A percentile compares a stretch with the other conserved stretches of the same genome.
Conservation (phyloP, 2,113 vertebrate genomes). For the Helogale parvula region DNA sequence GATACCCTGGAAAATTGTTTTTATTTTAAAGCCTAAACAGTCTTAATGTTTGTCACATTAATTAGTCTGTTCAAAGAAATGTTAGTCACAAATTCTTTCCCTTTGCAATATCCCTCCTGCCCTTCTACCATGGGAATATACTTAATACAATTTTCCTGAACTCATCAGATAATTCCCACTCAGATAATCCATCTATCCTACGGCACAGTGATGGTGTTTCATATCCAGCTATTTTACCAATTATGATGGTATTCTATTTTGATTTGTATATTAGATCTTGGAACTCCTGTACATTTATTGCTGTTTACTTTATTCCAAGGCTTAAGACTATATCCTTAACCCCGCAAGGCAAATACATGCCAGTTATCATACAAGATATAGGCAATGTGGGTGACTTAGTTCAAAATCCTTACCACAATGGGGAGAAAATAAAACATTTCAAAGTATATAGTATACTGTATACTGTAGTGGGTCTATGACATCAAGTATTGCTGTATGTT, state of each 20-base stretch:
- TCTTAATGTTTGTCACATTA: not conserved
- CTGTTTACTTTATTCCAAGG: constrained; percentile 39
- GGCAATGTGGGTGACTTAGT: not conserved
- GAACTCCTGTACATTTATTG: not conserved
- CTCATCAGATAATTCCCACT: not conserved
- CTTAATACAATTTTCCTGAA: constrained; percentile 30
- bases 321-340: not conserved
- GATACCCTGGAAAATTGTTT: no score
- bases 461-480: not conserved
- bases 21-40: not conserved
- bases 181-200: not conserved
- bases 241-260: not conserved
- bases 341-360: not conserved
- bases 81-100: constrained; percentile 31
- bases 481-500: not conserved
- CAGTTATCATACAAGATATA: not conserved
- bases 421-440: not conserved
- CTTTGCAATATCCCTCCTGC: not conserved
- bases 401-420: not conserved
- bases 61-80: constrained; percentile 20
- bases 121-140: not conserved
- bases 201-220: not conserved
- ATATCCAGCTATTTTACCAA: not conserved
- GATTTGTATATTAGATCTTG: not conserved
- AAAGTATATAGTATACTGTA: not conserved